phyloP scores from a whole-genome alignment of 1,140 invertebrate genomes.

The Penaeus indicus region DNA sequence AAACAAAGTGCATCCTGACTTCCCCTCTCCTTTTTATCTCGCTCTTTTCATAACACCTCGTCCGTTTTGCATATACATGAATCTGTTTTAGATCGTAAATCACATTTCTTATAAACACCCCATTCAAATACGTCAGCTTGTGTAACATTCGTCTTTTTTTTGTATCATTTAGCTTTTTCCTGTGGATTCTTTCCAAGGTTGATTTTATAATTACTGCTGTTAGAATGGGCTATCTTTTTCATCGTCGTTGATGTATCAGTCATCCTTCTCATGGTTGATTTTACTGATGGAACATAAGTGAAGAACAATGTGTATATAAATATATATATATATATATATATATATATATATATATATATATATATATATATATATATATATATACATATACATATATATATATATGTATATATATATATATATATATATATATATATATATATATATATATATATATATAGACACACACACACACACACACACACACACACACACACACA shows the following conservation, averaged over 20 bases:
- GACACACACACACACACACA: neutral
- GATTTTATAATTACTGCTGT: neutral
- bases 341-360: constrained; percentile 27
- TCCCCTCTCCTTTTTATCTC: neutral
- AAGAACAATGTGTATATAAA: neutral
- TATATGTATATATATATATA: neutral
- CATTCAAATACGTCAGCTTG: too few species aligned
- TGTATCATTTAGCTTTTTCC: neutral
- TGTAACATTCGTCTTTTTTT: neutral
- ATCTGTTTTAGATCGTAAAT: too few species aligned
- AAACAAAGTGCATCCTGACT: too few species aligned
- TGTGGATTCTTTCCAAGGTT: neutral
- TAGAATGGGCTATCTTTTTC: neutral
- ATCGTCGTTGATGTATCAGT: neutral
- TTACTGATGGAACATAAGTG: neutral
- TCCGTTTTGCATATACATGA: neutral
- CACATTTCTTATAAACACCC: too few species aligned
- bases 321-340: constrained; percentile 28
- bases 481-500: neutral
- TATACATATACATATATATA: neutral
- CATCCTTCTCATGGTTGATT: too few species aligned
- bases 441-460: constrained; percentile 10
- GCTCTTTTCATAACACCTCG: neutral
- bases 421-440: neutral
- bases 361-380: constrained; percentile 23